Conservation (phyloP, 1,140 invertebrate species). For the Brachionus asplanchnoidis region DNA sequence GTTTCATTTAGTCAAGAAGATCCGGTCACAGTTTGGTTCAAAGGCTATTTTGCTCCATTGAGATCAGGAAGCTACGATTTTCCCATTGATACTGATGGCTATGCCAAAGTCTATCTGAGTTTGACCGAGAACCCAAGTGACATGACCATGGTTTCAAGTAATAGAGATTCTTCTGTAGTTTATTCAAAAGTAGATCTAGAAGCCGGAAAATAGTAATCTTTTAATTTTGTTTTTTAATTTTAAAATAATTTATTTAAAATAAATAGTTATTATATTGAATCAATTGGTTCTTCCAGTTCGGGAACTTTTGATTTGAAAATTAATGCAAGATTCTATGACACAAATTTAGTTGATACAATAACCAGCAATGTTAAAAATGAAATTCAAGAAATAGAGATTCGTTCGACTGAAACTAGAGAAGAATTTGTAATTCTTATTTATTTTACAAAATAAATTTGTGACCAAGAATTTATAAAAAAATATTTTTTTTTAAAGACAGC, state of each 20-base stretch:
- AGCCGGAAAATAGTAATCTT: conserved; percentile 6
- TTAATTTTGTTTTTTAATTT: neutral
- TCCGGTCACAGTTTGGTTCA: conserved; percentile 9
- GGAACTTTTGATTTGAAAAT: neutral
- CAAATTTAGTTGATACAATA: neutral
- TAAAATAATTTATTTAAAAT: neutral
- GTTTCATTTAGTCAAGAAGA: neutral
- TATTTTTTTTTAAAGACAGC: neutral
- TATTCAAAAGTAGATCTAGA: neutral
- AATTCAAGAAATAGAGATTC: conserved; percentile 25
- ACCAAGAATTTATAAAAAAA: too few species aligned
- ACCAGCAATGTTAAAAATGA: conserved; percentile 28
- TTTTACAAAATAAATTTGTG: neutral
- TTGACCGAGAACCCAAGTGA: neutral
- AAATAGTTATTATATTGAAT: conserved; percentile 24
- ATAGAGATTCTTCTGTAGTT: neutral
- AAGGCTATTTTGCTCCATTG: conserved; percentile 19
- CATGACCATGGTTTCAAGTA: neutral
- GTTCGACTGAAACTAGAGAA: neutral
- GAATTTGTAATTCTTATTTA: neutral
- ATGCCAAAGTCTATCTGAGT: neutral
- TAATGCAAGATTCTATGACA: neutral
- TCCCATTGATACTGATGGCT: neutral
- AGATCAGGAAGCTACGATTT: conserved; percentile 13
- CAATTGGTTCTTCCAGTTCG: neutral